Evolutionary conservation across 1,140 invertebrate genomes (phyloP).

Genomic region (Cydia strobilella): DNA sequence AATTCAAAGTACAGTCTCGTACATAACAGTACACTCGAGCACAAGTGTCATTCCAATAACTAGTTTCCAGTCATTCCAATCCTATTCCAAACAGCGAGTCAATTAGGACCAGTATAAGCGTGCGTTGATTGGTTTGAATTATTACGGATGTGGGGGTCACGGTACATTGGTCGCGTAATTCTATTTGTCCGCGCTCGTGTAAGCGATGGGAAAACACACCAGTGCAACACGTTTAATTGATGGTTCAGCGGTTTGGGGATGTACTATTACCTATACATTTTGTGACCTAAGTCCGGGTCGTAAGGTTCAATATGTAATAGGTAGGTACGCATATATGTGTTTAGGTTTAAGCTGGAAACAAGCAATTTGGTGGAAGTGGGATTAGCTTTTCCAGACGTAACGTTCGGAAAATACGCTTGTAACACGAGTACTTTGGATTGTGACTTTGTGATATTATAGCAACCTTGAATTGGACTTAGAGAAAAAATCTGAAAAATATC

Average conservation of each 20-base stretch:
- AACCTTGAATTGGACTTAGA: too few relatives aligned
- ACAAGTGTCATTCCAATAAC: conserved; percentile 28
- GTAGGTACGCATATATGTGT: not conserved
- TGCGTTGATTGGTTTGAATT: too few relatives aligned
- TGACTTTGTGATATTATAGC: not conserved
- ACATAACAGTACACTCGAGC: conserved; percentile 3
- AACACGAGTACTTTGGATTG: not conserved
- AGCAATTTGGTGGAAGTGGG: conserved; percentile 10
- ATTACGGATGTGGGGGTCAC: not conserved
- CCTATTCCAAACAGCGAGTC: not conserved
- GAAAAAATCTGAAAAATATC: too few relatives aligned
- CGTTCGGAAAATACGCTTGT: not conserved
- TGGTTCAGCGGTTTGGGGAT: not conserved
- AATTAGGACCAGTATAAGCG: too few relatives aligned
- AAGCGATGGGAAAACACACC: not conserved
- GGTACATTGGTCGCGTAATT: conserved; percentile 32
- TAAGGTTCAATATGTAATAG: not conserved
- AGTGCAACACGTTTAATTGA: conserved; percentile 11
- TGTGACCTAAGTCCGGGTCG: not conserved
- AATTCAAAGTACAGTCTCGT: not conserved
- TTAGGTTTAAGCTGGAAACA: conserved; percentile 5
- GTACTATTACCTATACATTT: not conserved
- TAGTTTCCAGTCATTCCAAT: conserved; percentile 18
- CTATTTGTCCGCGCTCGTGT: not conserved
- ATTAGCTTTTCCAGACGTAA: conserved; percentile 6